Percentiles rank a stretch among this genome's conserved stretches.
Evolutionary conservation across 2,797 vertebrate species (phyloP).

Genomic region (Brachyalestes nurse): DNA sequence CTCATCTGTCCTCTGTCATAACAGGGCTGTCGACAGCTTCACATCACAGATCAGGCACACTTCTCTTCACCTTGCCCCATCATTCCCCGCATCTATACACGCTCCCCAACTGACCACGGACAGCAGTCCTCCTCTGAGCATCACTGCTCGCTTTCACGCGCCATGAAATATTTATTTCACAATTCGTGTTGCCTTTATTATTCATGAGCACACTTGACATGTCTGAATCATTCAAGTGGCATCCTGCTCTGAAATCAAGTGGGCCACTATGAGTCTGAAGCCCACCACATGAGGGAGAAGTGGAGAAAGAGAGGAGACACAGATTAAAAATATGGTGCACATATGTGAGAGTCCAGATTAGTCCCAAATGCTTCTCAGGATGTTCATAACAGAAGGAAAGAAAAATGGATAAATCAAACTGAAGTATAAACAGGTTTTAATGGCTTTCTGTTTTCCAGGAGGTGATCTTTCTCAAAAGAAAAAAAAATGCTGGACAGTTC

Average conservation of each 20-base stretch:
- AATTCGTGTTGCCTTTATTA: slow-evolving; percentile 74
- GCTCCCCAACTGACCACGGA: slow-evolving; percentile 8
- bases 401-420: slow-evolving; percentile 49
- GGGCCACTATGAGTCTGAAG: neutral
- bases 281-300: slow-evolving; percentile 4
- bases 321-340: slow-evolving; percentile 29
- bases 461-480: neutral
- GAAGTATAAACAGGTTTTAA: slow-evolving; percentile 36
- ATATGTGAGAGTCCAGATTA: slow-evolving; percentile 48
- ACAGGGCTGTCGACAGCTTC: neutral
- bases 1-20: neutral
- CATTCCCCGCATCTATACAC: neutral
- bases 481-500: neutral
- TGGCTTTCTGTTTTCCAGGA: slow-evolving; percentile 32
- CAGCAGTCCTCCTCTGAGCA: slow-evolving; percentile 40
- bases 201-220: slow-evolving; percentile 75
- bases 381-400: slow-evolving; percentile 33
- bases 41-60: neutral
- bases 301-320: neutral
- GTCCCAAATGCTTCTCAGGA: slow-evolving; percentile 51
- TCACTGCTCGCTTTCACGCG: slow-evolving; percentile 75
- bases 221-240: slow-evolving; percentile 68
- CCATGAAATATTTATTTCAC: slow-evolving; percentile 76
- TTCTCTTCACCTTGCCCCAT: neutral
- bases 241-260: slow-evolving; percentile 42